Evolutionary conservation across 2,888 invertebrate species (phyloP), one percentile per base, ranked within the genome.

Genomic region (Mesochorus sp.): DNA sequence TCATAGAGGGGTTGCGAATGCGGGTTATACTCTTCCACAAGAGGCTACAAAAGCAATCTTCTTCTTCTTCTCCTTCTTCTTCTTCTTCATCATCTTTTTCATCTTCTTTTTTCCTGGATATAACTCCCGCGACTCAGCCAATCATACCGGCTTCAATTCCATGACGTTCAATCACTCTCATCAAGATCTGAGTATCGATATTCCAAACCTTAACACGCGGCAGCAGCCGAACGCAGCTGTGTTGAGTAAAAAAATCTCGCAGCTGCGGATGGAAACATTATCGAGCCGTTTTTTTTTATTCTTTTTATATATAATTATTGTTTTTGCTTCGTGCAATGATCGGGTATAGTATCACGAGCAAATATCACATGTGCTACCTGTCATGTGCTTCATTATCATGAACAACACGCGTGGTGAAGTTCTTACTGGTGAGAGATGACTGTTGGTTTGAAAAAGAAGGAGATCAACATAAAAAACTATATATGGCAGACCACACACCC

Each of bases 61-160:
- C 68, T 37, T 64, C 76, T 34, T 72, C 62, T 44, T 61, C 42
- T 37, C 64, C 14, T 42, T 74, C 51, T 34, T 59, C 44, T 39
- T 34, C 26, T 14, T 62, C 17, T 51, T 26, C 17, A 14, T 42
- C 42, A 14, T 47, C n/a, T 24, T 59, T 26, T 14, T 59, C 24
- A 39, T 28, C 64, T 62, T 68, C 12, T 37, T 59, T 57, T 62
- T 49, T 62, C 14, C 66, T 64, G 68, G 59, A 72, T 76, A 70
- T 49, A 75, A 70, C 76, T 78, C 76, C 64, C 53, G 55, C 28
- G 66, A 79, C 59, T 76, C 66, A 37, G 53, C 70, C 78, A 79
- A 79, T 79, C 78, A 75, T 79, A 80, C 70, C 70, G 73, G 42
- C 80, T 78, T 79, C 73, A 80, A 80, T 73, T 72, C 78, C 75